These are phyloP conservation scores for Sylvicola fuscatus DNA, from an alignment of 2,888 invertebrate species.

Conservation along the genomic window DNA sequence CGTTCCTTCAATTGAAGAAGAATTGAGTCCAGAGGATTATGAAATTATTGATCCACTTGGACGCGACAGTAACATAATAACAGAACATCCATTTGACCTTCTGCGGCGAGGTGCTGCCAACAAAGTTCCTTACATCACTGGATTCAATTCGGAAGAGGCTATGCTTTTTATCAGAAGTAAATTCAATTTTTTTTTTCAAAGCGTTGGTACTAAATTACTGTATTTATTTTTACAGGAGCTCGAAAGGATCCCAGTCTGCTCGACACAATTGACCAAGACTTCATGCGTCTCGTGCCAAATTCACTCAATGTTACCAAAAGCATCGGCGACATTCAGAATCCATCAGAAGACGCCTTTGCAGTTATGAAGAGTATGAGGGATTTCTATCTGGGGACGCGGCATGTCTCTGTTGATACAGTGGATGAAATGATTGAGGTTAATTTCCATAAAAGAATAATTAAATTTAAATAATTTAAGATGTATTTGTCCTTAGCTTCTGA, in stretches of 20 bases:
- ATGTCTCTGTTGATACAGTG: constrained; percentile 30
- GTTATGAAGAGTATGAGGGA: constrained; percentile 28
- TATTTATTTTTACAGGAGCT: constrained; percentile 28
- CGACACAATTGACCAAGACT: constrained; percentile 32
- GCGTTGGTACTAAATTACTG: too few species aligned
- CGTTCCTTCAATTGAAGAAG: constrained; percentile 31
- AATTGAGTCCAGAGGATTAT: constrained; percentile 15
- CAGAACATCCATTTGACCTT: constrained; percentile 27
- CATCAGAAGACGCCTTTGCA: constrained; percentile 18
- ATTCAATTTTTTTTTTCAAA: not conserved
- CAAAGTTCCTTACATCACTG: constrained; percentile 38
- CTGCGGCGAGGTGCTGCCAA: constrained; percentile 25
- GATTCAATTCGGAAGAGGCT: constrained; percentile 44
- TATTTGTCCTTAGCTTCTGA: constrained; percentile 28
- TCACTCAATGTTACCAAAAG: constrained; percentile 24
- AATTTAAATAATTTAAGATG: constrained; percentile 4
- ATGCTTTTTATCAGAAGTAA: constrained; percentile 37
- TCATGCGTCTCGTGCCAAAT: constrained; percentile 34
- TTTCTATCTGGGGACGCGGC: constrained; percentile 35
- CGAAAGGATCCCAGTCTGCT: constrained; percentile 35
- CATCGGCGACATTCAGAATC: constrained; percentile 4
- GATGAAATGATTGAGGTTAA: constrained; percentile 33
- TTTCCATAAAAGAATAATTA: not conserved
- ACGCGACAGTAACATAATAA: constrained; percentile 23
- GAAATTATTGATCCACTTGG: not conserved